Conservation (phyloP, 2,113 vertebrate genomes). For the Scatophagus argus region DNA sequence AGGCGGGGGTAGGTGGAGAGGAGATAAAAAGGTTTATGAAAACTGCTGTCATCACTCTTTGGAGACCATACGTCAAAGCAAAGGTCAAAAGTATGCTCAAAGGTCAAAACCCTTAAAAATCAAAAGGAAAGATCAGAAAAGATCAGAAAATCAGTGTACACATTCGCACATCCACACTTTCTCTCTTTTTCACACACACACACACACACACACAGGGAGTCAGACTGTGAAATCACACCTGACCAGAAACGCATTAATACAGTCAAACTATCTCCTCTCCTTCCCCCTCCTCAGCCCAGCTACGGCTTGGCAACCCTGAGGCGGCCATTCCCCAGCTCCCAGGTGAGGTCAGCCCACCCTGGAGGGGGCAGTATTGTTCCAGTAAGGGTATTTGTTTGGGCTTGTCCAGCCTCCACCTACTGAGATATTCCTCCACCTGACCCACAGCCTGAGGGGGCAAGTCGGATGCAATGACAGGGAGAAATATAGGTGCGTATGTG, state of each 20-base stretch:
- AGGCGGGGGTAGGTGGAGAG: neutral
- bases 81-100: conserved; percentile 43
- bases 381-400: conserved; percentile 48
- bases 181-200: neutral
- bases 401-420: conserved; percentile 47
- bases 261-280: conserved; percentile 4
- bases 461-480: conserved; percentile 27
- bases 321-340: conserved; percentile 37
- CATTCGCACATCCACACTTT: neutral
- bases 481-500: neutral
- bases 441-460: conserved; percentile 29
- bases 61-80: conserved; percentile 20
- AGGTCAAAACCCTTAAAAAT: conserved; percentile 35
- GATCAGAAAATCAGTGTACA: conserved; percentile 2
- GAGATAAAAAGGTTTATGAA: conserved; percentile 36
- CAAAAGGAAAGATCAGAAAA: conserved; percentile 27
- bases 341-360: conserved; percentile 67
- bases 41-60: conserved; percentile 31
- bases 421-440: conserved; percentile 31
- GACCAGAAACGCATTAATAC: neutral
- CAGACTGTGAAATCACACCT: conserved; percentile 1
- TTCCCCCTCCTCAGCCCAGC: neutral
- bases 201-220: neutral
- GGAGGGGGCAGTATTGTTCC: conserved; percentile 70
- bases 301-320: conserved; percentile 28